These are phyloP conservation scores for Drusus annulatus DNA, from an alignment of 1,140 invertebrate genomes.

Conservation along the genomic window DNA sequence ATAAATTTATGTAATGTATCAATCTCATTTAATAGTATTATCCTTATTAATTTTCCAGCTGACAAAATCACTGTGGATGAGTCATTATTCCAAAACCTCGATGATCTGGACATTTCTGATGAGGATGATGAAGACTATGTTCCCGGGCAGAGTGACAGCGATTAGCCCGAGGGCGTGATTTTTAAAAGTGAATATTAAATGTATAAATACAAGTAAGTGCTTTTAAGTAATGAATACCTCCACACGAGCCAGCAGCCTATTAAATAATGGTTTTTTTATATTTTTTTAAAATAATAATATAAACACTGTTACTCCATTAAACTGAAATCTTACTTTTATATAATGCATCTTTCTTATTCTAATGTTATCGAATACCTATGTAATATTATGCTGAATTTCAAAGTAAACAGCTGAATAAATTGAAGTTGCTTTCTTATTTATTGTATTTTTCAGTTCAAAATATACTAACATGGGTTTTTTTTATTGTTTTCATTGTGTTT, in stretches of 20 bases:
- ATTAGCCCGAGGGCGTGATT: conserved; percentile 56
- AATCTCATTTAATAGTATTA: too few relatives aligned
- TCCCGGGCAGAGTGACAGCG: conserved; percentile 68
- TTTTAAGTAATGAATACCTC: conserved; percentile 10
- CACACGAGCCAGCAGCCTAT: neutral
- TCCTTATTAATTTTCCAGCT: conserved; percentile 67
- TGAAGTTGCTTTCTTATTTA: too few relatives aligned
- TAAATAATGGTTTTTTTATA: conserved; percentile 19
- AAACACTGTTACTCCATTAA: conserved; percentile 6
- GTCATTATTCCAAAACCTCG: conserved; percentile 93
- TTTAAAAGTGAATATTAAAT: neutral
- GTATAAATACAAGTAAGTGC: conserved; percentile 1
- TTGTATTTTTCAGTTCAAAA: too few relatives aligned
- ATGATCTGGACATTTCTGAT: conserved; percentile 90
- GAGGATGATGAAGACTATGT: conserved; percentile 76
- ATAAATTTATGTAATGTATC: too few relatives aligned
- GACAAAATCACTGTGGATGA: conserved; percentile 95
- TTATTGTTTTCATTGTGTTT: too few relatives aligned
- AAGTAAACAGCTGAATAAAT: too few relatives aligned
- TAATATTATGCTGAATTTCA: too few relatives aligned
- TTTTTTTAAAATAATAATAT: conserved; percentile 1
- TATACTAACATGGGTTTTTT: too few relatives aligned
- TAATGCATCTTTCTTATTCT: neutral
- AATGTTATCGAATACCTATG: neutral
- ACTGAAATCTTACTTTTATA: neutral